Base-by-base conservation (phyloP, 2,797 vertebrate genomes). In the Poecilia gillii region DNA sequence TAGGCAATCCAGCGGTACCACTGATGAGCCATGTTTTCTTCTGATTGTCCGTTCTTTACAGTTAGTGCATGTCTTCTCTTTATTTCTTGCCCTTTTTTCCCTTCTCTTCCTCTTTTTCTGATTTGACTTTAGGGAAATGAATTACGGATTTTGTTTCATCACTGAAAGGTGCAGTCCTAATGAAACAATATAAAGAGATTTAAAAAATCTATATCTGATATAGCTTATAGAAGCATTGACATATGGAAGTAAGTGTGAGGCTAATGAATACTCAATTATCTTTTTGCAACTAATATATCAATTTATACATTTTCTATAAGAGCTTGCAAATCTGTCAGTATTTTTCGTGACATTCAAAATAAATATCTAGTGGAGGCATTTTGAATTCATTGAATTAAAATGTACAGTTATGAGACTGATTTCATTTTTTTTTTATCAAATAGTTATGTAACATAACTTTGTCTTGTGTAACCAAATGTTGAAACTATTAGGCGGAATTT, bases 131-230 rank as follows among this genome's bases (percentile, higher is more conserved):
- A 49, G 0, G 47, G 0, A 49, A 49, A 49, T 49, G 3, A 53
- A 53, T 53, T 53, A 25, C 6, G 0, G 1, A 49, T 49, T 49
- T 49, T 49, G 16, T 49, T 49, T 49, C 4, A 49, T 49, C 18
- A 18, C 47, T 49, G 47, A 18, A 49, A 49, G 1, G 45, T 46
- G 45, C 45, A 45, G 12, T 45, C 59, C 64, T 81, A 72, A 81
- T 81, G 75, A 73, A 76, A 84, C 81, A 55, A 33, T 57, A 73
- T 66, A 31, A 80, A 79, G 13, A 78, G 64, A 81, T 55, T 45
- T 77, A 36, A 20, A 83, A 74, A 7, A 43, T 0, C 0, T 72
- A 85, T 14, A 28, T 59, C 4, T 14, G 31, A 13, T 59, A 13
- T 59, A 31, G 57, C 57, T 31, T 28, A 13, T 13, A 14, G 12